Evolutionary conservation across 2,888 invertebrate genomes (phyloP).

Genomic region (Melinaea menophilus): DNA sequence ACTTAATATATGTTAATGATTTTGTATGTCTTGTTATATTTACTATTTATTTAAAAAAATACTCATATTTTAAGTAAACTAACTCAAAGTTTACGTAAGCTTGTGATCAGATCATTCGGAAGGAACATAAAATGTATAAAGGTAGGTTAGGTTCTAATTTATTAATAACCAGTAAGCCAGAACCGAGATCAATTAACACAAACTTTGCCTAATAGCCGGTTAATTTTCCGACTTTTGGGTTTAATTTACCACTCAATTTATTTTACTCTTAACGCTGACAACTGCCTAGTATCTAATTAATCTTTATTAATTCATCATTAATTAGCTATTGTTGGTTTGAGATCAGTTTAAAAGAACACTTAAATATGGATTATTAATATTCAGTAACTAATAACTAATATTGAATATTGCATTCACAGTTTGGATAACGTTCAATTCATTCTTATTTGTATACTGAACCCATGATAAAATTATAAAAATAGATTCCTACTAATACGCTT

Average conservation of each 20-base stretch:
- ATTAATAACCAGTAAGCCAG: constrained; percentile 18
- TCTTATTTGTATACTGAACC: no score
- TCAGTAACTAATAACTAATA: no score
- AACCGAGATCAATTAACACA: constrained; percentile 23
- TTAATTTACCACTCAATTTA: constrained; percentile 28
- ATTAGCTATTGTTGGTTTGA: background rate
- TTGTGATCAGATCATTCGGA: background rate
- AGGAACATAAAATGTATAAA: constrained; percentile 8
- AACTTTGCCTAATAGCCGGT: constrained; percentile 24
- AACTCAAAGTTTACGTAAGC: background rate
- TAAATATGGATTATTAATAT: no score
- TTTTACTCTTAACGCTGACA: constrained; percentile 17
- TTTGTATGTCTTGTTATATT: background rate
- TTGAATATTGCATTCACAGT: no score
- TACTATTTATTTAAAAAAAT: background rate
- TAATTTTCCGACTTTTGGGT: constrained; percentile 21
- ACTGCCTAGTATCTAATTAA: background rate
- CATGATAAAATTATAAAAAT: no score
- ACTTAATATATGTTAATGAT: constrained; percentile 3
- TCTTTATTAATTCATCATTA: background rate
- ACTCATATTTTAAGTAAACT: background rate
- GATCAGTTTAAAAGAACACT: background rate
- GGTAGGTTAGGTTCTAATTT: constrained; percentile 13
- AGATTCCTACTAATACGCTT: no score
- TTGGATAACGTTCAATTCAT: no score